phyloP scores from a whole-genome alignment of 2,888 invertebrate species.

The Synanthedon tipuliformis region DNA sequence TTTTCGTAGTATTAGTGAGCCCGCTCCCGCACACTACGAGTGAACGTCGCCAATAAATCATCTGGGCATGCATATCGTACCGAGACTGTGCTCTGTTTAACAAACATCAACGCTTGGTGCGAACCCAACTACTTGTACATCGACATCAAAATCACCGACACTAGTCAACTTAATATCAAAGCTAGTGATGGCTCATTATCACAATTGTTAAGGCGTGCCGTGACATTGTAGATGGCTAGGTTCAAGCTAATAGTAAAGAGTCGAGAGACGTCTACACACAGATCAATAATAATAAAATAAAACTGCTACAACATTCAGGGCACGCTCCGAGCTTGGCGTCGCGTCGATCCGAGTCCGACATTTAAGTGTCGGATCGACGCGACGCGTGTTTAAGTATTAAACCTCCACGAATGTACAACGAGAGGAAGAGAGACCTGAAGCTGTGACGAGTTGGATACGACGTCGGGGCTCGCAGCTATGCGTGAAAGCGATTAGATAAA shows the following conservation, averaged over 20 bases:
- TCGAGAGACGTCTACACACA: not conserved
- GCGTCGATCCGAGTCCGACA: no score
- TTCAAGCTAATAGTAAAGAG: not conserved
- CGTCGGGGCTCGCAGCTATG: slow-evolving; percentile 6
- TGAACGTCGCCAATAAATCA: slow-evolving; percentile 16
- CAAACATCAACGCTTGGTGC: not conserved
- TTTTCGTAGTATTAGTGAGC: slow-evolving; percentile 12
- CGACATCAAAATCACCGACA: slow-evolving; percentile 13
- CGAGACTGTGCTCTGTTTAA: slow-evolving; percentile 3
- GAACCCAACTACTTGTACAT: slow-evolving; percentile 14
- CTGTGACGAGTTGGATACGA: slow-evolving; percentile 21
- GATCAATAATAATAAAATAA: not conserved
- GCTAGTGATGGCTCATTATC: slow-evolving; percentile 16
- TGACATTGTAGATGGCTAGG: slow-evolving; percentile 13
- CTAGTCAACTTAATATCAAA: slow-evolving; percentile 13
- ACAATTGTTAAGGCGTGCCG: slow-evolving; percentile 13
- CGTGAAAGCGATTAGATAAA: not conserved
- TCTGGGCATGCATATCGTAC: slow-evolving; percentile 49
- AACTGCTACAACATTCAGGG: slow-evolving; percentile 20
- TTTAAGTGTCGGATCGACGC: no score
- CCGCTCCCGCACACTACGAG: slow-evolving; percentile 12
- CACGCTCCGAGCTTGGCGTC: slow-evolving; percentile 11
- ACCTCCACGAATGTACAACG: slow-evolving; percentile 4
- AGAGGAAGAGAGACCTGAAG: slow-evolving; percentile 20
- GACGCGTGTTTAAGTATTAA: not conserved